Evolutionary conservation across 2,113 vertebrate species (phyloP).

Genomic region (Gracilinanus agilis): DNA sequence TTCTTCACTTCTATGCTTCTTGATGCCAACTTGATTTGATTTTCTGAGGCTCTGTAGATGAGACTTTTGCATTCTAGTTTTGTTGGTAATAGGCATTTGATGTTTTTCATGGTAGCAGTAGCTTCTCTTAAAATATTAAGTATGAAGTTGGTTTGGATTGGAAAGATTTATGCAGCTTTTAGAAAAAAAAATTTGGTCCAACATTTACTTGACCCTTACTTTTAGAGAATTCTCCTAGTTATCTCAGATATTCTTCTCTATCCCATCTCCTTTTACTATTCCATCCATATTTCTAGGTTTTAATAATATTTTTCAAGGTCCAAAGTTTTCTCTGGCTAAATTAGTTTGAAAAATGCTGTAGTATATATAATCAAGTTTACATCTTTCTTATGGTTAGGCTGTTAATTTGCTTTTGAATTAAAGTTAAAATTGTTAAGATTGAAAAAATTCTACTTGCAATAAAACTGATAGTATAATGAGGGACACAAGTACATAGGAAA

Average conservation of each 20-base stretch:
- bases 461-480: background rate
- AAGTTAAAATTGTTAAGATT: constrained; percentile 38
- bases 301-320: background rate
- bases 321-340: background rate
- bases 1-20: constrained; percentile 55
- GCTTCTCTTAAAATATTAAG: background rate
- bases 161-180: background rate
- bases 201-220: background rate
- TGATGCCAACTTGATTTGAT: constrained; percentile 63
- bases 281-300: background rate
- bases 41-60: background rate
- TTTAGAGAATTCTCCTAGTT: background rate
- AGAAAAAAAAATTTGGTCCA: background rate
- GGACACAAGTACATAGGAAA: background rate
- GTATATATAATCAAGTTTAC: background rate
- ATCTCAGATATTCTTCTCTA: background rate
- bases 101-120: background rate
- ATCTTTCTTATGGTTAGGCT: background rate
- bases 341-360: background rate
- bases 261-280: background rate
- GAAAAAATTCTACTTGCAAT: background rate
- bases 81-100: background rate
- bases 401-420: constrained; percentile 36
- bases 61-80: background rate
- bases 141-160: background rate